Base-by-base conservation (phyloP, 2,888 invertebrate genomes). In the Lordiphosa andalusiaca region DNA sequence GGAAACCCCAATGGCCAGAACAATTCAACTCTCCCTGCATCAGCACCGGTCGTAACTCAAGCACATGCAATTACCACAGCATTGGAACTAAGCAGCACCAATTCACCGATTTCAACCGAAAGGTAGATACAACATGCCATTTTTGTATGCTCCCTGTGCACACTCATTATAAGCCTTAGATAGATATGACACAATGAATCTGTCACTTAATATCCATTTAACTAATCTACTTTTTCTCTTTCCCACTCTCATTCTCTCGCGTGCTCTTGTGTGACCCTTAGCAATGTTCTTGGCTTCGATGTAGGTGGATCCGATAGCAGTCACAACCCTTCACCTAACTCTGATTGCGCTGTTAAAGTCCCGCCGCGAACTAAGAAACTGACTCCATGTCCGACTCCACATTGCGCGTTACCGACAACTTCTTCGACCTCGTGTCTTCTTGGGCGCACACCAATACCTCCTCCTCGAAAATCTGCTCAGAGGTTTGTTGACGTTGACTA, bases 291-390 rank as follows among this genome's bases (percentile, higher is more conserved):
- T 44, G 44, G 44, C 33, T 5, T 33, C 33, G 44, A 44, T 33
- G 16, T 16, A 33, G 16, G 44, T 16, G 44, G 44, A 44, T 33
- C 16, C 16, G 16, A 44, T 44, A 33, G 44, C 33, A 44, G 30
- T 44, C 33, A 33, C 16, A 44, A 44, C 16, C 25, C 44, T 16
- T 44, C 44, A 5, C 6, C 30, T 30, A 30, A 16, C 33, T 44
- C 33, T 33, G 44, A 44, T 10, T 33, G 33, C 16, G 33, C 44
- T 2, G 16, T 44, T n/a, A 44, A 6, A 25, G 44, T 44, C 33
- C 44, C 44, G 33, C 44, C 44, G 16, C 44, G 44, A 33, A 44
- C 44, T 16, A 44, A 44, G 44, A 44, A 44, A 44, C 44, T 16
- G 44, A 33, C 16, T 33, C 33, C 33, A 16, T 30, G 25, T 3